Percentiles rank a stretch among this genome's conserved stretches.
Conservation (phyloP, 2,113 vertebrate species). For the Oryzias woworae region DNA sequence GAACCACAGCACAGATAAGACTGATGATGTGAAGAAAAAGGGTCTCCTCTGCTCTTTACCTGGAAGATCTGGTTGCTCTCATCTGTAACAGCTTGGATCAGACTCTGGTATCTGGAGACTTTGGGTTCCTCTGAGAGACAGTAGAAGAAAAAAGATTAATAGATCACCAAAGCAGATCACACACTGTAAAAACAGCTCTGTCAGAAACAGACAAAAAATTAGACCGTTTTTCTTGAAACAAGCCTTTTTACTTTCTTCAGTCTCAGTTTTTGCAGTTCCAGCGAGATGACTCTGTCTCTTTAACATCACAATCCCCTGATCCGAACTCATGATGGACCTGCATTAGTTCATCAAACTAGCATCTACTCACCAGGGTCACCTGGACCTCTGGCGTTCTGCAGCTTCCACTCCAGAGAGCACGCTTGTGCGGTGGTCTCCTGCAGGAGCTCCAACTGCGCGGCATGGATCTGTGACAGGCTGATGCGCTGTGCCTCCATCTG, state of each 20-base stretch:
- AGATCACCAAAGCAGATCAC: neutral
- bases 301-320: no score
- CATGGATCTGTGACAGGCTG: slow-evolving; percentile 90
- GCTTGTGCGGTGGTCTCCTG: slow-evolving; percentile 46
- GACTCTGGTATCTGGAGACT: slow-evolving; percentile 72
- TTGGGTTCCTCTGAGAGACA: slow-evolving; percentile 54
- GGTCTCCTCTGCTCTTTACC: slow-evolving; percentile 42
- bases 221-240: no score
- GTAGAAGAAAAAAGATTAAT: neutral
- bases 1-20: neutral
- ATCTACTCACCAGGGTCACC: slow-evolving; percentile 71
- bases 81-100: slow-evolving; percentile 79
- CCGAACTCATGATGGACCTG: neutral
- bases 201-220: no score
- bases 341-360: neutral
- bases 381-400: slow-evolving; percentile 67
- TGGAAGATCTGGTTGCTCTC: slow-evolving; percentile 79
- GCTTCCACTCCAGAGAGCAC: slow-evolving; percentile 44
- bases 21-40: neutral
- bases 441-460: slow-evolving; percentile 86
- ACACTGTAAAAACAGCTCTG: no score
- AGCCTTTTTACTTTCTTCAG: no score
- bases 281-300: no score
- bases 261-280: no score
- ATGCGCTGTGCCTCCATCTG: slow-evolving; percentile 91